Base-by-base conservation (phyloP, 2,113 vertebrate species). In the Embiotoca jacksoni region DNA sequence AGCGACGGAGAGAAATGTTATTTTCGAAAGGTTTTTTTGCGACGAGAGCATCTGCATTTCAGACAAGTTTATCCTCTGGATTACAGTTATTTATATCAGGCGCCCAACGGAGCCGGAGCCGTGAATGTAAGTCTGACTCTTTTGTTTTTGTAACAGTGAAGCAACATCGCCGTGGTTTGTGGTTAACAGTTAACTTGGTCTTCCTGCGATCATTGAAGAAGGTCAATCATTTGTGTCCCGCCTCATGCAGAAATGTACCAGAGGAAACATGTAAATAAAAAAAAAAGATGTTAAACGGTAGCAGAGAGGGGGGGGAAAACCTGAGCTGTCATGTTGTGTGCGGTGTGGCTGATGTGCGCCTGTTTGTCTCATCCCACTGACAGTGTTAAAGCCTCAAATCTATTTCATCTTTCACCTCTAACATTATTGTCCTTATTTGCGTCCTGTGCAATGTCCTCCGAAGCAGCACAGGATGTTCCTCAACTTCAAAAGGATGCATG, bases 71-170 rank as follows among this genome's bases (percentile, higher is more conserved):
- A 31, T 31, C 64, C 52, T 44, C 41, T 39, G 88, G 91, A 82
- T 82, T 59, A 58, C 67, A 59, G 63, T 84, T 78, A 30, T 69
- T 75, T 60, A 7, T n/a, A 37, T 59, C 70, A 56, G 70, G 78
- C 81, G 75, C 86, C 75, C 83, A 52, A 50, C 72, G 81, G 69
- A 86, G 84, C 81, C 70, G 54, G 85, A 92, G 85, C 88, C 86
- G 69, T 82, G 86, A 75, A 92, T 89, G 95, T 95, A 94, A 95
- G 95, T 94, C 81, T 67, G 86, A 82, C 84, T 92, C 92, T 95
- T 92, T 94, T 95, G 92, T 94, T 94, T 93, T 94, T 90, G 72
- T 62, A 75, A 84, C 88, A 89, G 77, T 71, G 84, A 16, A 63
- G 81, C 87, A 85, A 71, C 83, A 64, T 64, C 81, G 84, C 78